Base-by-base conservation (phyloP, 2,888 invertebrate genomes). In the Helicoverpa assulta region DNA sequence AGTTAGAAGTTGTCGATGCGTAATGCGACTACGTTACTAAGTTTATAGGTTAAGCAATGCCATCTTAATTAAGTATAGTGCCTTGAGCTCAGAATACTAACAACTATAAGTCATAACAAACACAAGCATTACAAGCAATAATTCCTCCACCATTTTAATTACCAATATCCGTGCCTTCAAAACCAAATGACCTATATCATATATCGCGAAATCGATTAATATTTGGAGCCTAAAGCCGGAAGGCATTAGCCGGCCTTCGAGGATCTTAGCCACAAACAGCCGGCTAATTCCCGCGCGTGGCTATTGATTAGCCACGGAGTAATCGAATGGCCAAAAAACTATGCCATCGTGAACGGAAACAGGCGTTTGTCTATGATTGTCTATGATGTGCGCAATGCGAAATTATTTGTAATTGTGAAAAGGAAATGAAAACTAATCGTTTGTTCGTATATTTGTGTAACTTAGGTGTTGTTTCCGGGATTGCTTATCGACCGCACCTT, bases 191-290 rank as follows among this genome's bases (percentile, higher is more conserved):
- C 81, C 80, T 72, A 80, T 81, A 76, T 83, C 80, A 70, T 75
- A 84, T 67, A 82, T 81, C 75, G 81, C 83, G 73, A 82, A 87
- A 87, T 86, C 81, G 76, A 88, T 86, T 81, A 69, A 61, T 76
- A 78, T 71, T 67, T 74, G 75, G 80, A 71, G 67, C 77, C 73
- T 81, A 80, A 79, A 84, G 76, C 83, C 82, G 85, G 86, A 84
- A 87, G 85, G 78, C 80, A 79, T 82, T 84, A 79, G 73, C 59
- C 73, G 80, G 75, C 85, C 81, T 86, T 88, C 81, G 81, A 66
- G 76, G 72, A 80, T 86, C 83, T 85, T 84, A 78, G 77, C 72
- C 81, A 70, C 61, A 78, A 83, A 84, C 78, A 71, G 71, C 82
- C 29, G 71, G 43, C 47, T 64, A 72, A 77, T 74, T 70, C 71